A percentile compares a stretch with the other conserved stretches of the same genome.
Conservation (phyloP, 2,113 vertebrate species). For the Notarius lentiginosus region DNA sequence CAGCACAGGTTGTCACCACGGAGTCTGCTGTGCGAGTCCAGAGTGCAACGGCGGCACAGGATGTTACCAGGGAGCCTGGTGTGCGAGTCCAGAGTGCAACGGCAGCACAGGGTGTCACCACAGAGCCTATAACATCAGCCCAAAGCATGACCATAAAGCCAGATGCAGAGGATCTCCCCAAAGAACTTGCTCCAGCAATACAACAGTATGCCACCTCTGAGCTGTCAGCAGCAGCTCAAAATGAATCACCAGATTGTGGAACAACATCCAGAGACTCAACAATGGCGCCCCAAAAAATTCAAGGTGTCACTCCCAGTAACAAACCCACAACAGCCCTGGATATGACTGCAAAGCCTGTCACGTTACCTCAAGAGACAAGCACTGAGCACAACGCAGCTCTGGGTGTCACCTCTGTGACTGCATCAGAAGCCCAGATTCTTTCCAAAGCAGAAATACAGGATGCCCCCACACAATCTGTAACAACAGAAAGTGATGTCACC, state of each 20-base stretch:
- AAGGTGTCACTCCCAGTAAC: not conserved
- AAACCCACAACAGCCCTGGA: not conserved
- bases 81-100: not conserved
- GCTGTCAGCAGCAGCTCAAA: not conserved
- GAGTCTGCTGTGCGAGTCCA: not conserved
- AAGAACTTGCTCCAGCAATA: not conserved
- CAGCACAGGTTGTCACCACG: too few species aligned
- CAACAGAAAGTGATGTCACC: not conserved
- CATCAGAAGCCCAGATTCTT: not conserved
- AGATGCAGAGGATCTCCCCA: not conserved
- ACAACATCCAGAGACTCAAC: not conserved
- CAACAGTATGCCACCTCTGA: not conserved
- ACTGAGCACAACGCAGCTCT: not conserved
- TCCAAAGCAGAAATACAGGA: not conserved
- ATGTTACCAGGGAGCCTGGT: not conserved
- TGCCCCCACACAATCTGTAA: too few species aligned
- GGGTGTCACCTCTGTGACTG: not conserved
- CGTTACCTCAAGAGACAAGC: not conserved
- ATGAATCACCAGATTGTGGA: not conserved
- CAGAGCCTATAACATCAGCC: not conserved
- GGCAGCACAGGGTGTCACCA: too few species aligned
- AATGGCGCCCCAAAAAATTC: not conserved
- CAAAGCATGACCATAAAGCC: not conserved
- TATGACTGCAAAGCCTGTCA: not conserved
- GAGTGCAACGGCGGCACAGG: not conserved